Base-by-base conservation (phyloP, 2,113 vertebrate genomes). In the Geothlypis trichas region DNA sequence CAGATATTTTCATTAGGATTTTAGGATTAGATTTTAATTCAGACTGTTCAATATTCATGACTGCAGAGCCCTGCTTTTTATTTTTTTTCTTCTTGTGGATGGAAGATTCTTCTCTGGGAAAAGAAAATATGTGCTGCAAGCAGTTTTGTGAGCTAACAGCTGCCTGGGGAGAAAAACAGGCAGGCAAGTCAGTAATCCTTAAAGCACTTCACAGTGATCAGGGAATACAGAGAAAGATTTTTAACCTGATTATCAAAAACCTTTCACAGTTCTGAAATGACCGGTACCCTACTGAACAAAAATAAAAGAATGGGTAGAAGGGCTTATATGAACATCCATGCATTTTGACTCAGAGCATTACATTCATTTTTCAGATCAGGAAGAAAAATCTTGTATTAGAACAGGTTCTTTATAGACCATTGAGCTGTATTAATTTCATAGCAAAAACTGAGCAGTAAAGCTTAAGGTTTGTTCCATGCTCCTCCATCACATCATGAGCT, bases 41-140 rank as follows among this genome's bases (percentile, higher is more conserved):
- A 76, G 37, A 41, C 15, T 21, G 16, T 39, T 66, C 35, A 33
- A n/a, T 89, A 77, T 35, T 65, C 81, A 87, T 74, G 81, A 94
- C 77, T 76, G 44, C 74, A 66, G 57, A 94, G 44, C 59, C 63
- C 33, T 57, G 27, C 11, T 12, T 54, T 33, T 57, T 33, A n/a
- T n/a, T 46, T 66, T 58, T 30, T 44, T 71, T 74, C 37, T 87
- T 82, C 52, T 58, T 41, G 37, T 74, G 11, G 51, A 82, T 80
- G 33, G 47, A 81, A 77, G 62, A 75, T 75, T 80, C 46, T 81
- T 83, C 47, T 90, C 63, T 52, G 35, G 31, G 76, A 92, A 86
- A 96, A 88, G 33, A 96, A 96, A 96, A 5, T 27, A 90, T 93
- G 23, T 26, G 72, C 67, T 76, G 49, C 92, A 84, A 80, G 47